Evolutionary conservation across 2,888 invertebrate genomes (phyloP), one percentile per base, ranked within the genome.

Genomic region (Drosophila yooni): DNA sequence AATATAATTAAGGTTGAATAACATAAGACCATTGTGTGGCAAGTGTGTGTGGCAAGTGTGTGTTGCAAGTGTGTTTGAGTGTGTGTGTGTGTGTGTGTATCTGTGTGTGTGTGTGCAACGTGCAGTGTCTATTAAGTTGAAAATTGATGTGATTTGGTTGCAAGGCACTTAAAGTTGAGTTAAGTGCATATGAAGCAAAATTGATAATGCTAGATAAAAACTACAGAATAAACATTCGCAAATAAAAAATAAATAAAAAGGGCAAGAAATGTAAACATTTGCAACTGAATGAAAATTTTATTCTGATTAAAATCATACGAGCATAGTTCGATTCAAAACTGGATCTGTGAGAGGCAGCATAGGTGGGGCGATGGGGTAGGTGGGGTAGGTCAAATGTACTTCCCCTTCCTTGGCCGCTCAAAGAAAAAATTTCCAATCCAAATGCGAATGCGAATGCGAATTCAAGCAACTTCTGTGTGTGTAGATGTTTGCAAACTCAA

Each of bases 1-100:
- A 82, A 84, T 89, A 89, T 90, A 88, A 88, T 88, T 88, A 90
- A 90, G 84, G 82, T 80, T 82, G 76, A 86, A 90, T 79, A 89
- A 89, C 81, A 83, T 77, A 82, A 68, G 71, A 73, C 82, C 68
- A 81, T 74, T 77, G 77, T 77, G 60, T 61, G 69, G 46, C 52
- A 38, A 70, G 50, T 18, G 34, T 54, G 8, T 40, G 67, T 60
- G 43, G 40, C 46, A 43, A 70, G 50, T 18, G n/a, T 43, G 21
- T 21, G 67, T 60, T 46, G 40, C 50, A 43, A 70, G 50, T 18
- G n/a, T 43, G 21, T 27, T 53, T 29, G 8, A 1, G 5, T 34
- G 34, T 63, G 56, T 70, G 66, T 48, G 48, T 52, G 40, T 64
- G 64, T 46, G 65, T 52, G 52, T 60, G 50, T 70, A 64, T 40